Evolutionary conservation across 2,888 invertebrate species (phyloP), one percentile per base, ranked within the genome.

Genomic region (Cheilosia urbana): DNA sequence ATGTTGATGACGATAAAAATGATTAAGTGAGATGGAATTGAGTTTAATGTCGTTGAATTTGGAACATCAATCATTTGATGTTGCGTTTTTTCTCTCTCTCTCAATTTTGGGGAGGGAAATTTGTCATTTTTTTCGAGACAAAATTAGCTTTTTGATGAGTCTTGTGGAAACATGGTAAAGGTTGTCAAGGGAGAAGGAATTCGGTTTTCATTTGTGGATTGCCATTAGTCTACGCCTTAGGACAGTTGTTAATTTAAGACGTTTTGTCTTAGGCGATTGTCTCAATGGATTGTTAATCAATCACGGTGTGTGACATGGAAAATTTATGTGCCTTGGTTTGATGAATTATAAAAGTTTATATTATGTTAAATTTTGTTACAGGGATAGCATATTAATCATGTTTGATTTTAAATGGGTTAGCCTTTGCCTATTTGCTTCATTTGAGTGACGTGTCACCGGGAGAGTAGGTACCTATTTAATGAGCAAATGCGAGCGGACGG

Each of bases 21-120:
- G 77, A 62, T 77, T 40, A 71, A 71, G 78, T 77, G 77, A 42
- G 51, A 42, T 71, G 69, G 55, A 47, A 78, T 69, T 71, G 78
- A 62, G 58, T 57, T 75, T 65, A 66, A 65, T 45, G 55, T 65
- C 65, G 53, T 57, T 79, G 69, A 47, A 75, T 79, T 75, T 66
- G 34, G 62, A 82, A 82, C 51, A 78, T 72, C 68, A 78, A 78
- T 63, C 68, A 73, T 45, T 71, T 42, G 15, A 34, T 51, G 34
- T n/a, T 21, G 45, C 2, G 27, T 3, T 47, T 37, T n/a, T 65
- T 47, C 21, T 27, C 19, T 53, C 21, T 27, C 15, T 53, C 34
- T 21, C 21, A 11, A 3, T 13, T 60, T 42, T 62, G 53, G 47
- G 47, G n/a, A 69, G 53, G 69, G 30, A 77, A 77, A 63, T 71